Base-by-base conservation (phyloP, 2,888 invertebrate species). In the Volucella bombylans region DNA sequence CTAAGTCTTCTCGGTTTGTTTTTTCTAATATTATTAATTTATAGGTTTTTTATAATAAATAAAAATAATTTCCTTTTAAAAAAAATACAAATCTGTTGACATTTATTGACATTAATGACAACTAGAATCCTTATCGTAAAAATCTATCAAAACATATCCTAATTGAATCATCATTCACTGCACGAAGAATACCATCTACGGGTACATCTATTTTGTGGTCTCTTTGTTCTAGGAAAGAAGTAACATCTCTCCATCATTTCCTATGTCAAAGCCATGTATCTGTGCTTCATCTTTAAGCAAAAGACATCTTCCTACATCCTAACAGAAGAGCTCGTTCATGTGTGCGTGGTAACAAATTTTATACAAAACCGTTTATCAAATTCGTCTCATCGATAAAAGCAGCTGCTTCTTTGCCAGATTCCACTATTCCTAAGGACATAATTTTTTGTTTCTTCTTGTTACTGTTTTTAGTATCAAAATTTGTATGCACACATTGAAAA, bases 351-450 rank as follows among this genome's bases (percentile, higher is more conserved):
- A 18, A 4, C 43, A 68, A 14, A 65, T 73, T 64, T 49, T 67
- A 72, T 82, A 55, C 49, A 52, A 82, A 73, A 78, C 57, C 69
- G 79, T 79, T 83, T 83, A 83, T 83, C 83, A 79, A 83, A 76
- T 55, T 57, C 74, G 65, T 74, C 67, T 69, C 83, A 83, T 83
- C 83, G 74, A 64, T 71, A 83, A 64, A 31, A 59, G 74, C 83
- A 83, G 69, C 83, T 83, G 83, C 83, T 49, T 47, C 31, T 49
- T 6, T 55, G 78, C 23, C 64, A 47, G 49, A 67, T 64, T 55
- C 49, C 68, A 61, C 80, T 59, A 83, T 67, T 79, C 57, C 55
- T 74, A 57, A 71, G 69, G 65, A 79, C 57, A 71, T 71, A 41
- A 52, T 43, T 50, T 68, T 47, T n/a, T 43, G n/a, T 41, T 43